A percentile compares a stretch with the other conserved stretches of the same genome.
Evolutionary conservation across 2,113 vertebrate species (phyloP).

Genomic region (Neomonachus schauinslandi): DNA sequence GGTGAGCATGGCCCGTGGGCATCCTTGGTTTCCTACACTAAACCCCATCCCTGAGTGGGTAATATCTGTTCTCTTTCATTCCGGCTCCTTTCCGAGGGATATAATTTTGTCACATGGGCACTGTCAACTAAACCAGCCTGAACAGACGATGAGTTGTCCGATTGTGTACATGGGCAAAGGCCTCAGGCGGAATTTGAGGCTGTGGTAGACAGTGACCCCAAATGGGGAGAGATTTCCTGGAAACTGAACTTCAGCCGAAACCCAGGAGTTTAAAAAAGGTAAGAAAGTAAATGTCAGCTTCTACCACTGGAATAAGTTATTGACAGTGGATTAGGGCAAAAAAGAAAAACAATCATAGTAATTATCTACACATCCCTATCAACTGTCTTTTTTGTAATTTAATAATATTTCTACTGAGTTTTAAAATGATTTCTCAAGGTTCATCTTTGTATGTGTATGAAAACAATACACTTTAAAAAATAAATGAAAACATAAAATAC

Average conservation of each 20-base stretch:
- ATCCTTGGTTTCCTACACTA: neutral
- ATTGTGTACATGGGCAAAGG: slow-evolving; percentile 76
- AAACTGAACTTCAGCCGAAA: slow-evolving; percentile 77
- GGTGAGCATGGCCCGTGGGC: neutral
- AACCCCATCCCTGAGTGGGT: slow-evolving; percentile 12
- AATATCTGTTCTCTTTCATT: slow-evolving; percentile 65
- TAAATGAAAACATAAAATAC: slow-evolving; percentile 56
- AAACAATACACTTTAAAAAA: slow-evolving; percentile 59
- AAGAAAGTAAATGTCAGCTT: slow-evolving; percentile 81
- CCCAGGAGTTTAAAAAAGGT: slow-evolving; percentile 79
- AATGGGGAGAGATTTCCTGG: slow-evolving; percentile 79
- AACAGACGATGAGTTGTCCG: slow-evolving; percentile 74
- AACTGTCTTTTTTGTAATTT: slow-evolving; percentile 59
- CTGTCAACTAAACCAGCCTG: slow-evolving; percentile 64
- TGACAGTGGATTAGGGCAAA: slow-evolving; percentile 69
- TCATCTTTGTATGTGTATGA: slow-evolving; percentile 42
- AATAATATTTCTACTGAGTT: slow-evolving; percentile 56
- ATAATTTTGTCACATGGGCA: slow-evolving; percentile 78
- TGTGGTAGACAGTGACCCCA: slow-evolving; percentile 79
- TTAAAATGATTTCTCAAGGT: slow-evolving; percentile 52
- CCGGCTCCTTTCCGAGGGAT: slow-evolving; percentile 62
- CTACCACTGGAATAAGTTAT: slow-evolving; percentile 72
- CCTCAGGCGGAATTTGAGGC: slow-evolving; percentile 66
- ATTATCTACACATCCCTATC: slow-evolving; percentile 71
- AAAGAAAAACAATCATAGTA: slow-evolving; percentile 51